Conservation (phyloP, 2,113 vertebrate species). For the Diadophis punctatus region DNA sequence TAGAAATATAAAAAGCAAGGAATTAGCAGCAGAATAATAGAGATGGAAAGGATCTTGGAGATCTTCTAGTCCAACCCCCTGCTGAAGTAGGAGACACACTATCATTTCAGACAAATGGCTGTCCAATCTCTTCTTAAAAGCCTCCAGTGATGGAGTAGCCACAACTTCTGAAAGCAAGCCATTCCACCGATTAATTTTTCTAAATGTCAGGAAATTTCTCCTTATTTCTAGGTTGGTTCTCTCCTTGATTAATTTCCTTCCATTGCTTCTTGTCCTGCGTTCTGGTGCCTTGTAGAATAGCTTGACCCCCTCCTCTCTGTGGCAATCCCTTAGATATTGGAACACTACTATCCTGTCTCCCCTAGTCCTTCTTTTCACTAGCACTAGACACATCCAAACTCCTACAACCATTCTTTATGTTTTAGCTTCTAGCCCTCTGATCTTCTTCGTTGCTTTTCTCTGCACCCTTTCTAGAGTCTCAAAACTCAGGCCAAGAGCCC, state of each 20-base stretch:
- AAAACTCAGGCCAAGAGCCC: neutral
- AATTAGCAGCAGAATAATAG: neutral
- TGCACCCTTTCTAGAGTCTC: neutral
- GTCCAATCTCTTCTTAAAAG: neutral
- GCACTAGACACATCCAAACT: neutral
- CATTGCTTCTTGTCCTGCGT: neutral
- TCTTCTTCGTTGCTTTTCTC: neutral
- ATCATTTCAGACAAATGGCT: neutral
- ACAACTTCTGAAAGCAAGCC: neutral
- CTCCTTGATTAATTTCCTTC: neutral
- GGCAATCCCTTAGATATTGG: neutral
- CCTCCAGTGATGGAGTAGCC: neutral
- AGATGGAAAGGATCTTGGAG: neutral
- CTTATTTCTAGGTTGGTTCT: neutral
- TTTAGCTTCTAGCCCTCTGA: neutral
- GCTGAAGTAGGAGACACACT: neutral
- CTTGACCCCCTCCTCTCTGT: neutral
- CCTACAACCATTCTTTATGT: neutral
- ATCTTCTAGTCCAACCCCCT: neutral
- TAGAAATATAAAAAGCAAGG: conserved; percentile 41
- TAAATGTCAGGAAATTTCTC: neutral
- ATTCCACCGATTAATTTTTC: neutral
- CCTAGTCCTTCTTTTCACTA: neutral
- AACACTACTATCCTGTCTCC: neutral
- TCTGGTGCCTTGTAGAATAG: neutral